Base-by-base conservation (phyloP, 2,888 invertebrate species). In the Xestia c-nigrum region DNA sequence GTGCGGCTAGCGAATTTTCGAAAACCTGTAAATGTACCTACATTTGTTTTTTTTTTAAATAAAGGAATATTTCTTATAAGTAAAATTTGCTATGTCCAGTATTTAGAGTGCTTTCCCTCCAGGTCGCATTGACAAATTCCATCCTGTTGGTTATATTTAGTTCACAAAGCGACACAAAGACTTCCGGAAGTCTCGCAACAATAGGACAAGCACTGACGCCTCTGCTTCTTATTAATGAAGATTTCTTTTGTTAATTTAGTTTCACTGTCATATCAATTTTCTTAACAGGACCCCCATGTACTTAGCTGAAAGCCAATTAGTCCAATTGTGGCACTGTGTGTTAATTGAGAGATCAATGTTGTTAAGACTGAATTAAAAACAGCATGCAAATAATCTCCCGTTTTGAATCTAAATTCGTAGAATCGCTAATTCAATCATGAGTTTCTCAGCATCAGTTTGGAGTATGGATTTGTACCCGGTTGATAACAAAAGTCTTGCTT, bases 331-430 rank as follows among this genome's bases (percentile, higher is more conserved):
- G 46, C 14, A 14, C 46, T 46, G 46, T 50, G 24, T 82, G 67
- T 71, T 83, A 72, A 85, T 82, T 82, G 64, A 72, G 57, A 68
- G n/a, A 76, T 40, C 57, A 80, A 47, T 59, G 24, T 80, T 43
- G 31, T 57, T 74, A 38, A 46, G 43, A 38, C 16, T 2, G 40
- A 76, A 78, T 67, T 46, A 31, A 68, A 78, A 52, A 38, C 38
- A 50, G 19, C 64, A 79, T 40, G 52, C 24, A 47, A 50, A 57
- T 73, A 10, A 57, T 63, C 52, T 24, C 46, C 0, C 66, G 40
- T 52, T 59, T 65, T 1, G 24, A 61, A 67, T 55, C 3, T 65
- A 1, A 55, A 66, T 67, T 63, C 38, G 10, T 63, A 10, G 63
- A 43, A 47, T n/a, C 81, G 47, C 43, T 74, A 24, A 81, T 50